These are phyloP conservation scores for Drosophila nigromelanica DNA, from an alignment of 1,140 invertebrate genomes.

Conservation along the genomic window DNA sequence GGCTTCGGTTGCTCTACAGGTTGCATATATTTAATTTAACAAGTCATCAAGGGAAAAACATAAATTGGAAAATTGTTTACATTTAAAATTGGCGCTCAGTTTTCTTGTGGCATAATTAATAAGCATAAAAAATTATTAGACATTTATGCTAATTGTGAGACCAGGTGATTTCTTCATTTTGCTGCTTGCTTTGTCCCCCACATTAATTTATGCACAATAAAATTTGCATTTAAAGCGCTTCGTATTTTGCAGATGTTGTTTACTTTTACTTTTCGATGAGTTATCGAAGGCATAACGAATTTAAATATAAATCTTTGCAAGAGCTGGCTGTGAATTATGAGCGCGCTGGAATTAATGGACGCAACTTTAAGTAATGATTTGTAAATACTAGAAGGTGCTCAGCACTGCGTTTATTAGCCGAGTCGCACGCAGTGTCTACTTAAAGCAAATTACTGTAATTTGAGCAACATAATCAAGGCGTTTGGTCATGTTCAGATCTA, in stretches of 20 bases:
- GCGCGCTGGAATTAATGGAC: neutral
- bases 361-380: slow-evolving; percentile 5
- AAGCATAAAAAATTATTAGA: slow-evolving; percentile 72
- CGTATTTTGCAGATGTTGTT: slow-evolving; percentile 52
- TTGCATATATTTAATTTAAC: slow-evolving; percentile 50
- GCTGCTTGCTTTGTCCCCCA: slow-evolving; percentile 12
- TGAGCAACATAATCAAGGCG: slow-evolving; percentile 71
- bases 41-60: neutral
- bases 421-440: slow-evolving; percentile 58
- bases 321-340: slow-evolving; percentile 14
- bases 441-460: slow-evolving; percentile 77
- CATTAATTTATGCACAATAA: slow-evolving; percentile 69
- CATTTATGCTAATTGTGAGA: slow-evolving; percentile 69
- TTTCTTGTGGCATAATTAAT: slow-evolving; percentile 62
- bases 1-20: slow-evolving; percentile 10
- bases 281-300: slow-evolving; percentile 26
- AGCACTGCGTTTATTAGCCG: slow-evolving; percentile 51
- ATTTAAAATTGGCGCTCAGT: slow-evolving; percentile 3
- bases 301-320: slow-evolving; percentile 20
- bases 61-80: slow-evolving; percentile 26
- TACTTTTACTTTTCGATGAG: slow-evolving; percentile 67
- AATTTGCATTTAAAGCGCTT: slow-evolving; percentile 73
- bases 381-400: slow-evolving; percentile 3
- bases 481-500: slow-evolving; percentile 64
- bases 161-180: slow-evolving; percentile 65